Evolutionary conservation across 2,888 invertebrate genomes (phyloP).

Genomic region (Leucoptera coffeella): DNA sequence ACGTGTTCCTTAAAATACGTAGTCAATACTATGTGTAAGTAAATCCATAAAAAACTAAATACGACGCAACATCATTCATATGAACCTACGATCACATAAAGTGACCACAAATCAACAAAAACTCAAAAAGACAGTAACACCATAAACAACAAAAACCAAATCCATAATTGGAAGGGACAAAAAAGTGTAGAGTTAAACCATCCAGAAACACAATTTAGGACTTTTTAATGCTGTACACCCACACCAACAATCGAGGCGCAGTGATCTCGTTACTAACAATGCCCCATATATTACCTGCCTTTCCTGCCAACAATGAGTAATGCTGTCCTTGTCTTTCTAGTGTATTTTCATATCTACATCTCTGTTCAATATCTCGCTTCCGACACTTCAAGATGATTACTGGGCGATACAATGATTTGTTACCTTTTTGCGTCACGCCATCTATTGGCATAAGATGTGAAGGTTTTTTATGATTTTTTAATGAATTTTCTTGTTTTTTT

Average conservation of each 20-base stretch:
- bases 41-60: too few relatives aligned
- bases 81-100: background rate
- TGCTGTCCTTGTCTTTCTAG: slow-evolving; percentile 9
- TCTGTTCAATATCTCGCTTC: slow-evolving; percentile 20
- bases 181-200: slow-evolving; percentile 1
- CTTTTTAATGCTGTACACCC: too few relatives aligned
- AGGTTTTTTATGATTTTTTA: too few relatives aligned
- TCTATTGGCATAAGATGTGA: too few relatives aligned
- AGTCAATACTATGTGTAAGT: too few relatives aligned
- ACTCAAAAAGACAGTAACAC: background rate
- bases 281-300: slow-evolving; percentile 45
- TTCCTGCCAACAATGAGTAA: slow-evolving; percentile 37
- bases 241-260: too few relatives aligned
- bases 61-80: background rate
- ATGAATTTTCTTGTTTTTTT: too few relatives aligned
- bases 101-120: background rate
- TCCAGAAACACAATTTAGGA: slow-evolving; percentile 4
- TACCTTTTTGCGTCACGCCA: too few relatives aligned
- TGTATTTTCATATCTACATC: slow-evolving; percentile 9
- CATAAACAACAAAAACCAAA: background rate
- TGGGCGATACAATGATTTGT: slow-evolving; percentile 43
- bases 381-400: slow-evolving; percentile 40
- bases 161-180: background rate
- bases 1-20: too few relatives aligned
- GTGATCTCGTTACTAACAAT: slow-evolving; percentile 51